Percentiles rank a stretch among this genome's conserved stretches.
Conservation (phyloP, 2,113 vertebrate genomes). For the Sphaerodactylus townsendi region DNA sequence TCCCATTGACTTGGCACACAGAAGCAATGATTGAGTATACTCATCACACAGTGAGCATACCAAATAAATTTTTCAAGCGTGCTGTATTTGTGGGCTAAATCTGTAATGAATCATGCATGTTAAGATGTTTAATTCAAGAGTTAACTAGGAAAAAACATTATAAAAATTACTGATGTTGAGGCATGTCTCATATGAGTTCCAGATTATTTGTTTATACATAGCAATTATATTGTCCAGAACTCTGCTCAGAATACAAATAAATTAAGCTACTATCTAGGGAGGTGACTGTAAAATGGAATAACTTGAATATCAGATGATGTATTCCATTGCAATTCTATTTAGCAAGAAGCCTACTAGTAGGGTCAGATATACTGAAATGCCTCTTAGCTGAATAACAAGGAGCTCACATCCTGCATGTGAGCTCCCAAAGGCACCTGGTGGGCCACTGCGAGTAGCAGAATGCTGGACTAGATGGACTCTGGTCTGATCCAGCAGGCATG, state of each 20-base stretch:
- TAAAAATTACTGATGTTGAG: slow-evolving; percentile 24
- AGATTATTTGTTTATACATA: background rate
- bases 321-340: background rate
- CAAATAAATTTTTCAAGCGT: slow-evolving; percentile 43
- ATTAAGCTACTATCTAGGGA: background rate
- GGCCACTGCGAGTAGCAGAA: too few species aligned
- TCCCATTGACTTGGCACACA: background rate
- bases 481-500: too few species aligned
- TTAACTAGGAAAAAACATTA: background rate
- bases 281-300: background rate
- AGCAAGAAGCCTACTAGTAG: background rate
- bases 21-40: slow-evolving; percentile 23
- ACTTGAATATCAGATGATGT: background rate
- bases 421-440: too few species aligned
- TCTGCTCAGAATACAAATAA: background rate
- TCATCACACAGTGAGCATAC: slow-evolving; percentile 34
- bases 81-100: slow-evolving; percentile 35
- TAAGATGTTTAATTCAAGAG: slow-evolving; percentile 24
- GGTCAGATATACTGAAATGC: background rate
- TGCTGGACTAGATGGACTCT: too few species aligned
- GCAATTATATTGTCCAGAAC: background rate
- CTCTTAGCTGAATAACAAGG: background rate
- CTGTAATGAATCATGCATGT: slow-evolving; percentile 13
- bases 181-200: background rate
- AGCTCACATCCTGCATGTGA: too few species aligned